Percentiles rank a stretch among this genome's conserved stretches.
phyloP scores from a whole-genome alignment of 1,140 invertebrate species.

The Drosophila albomicans region DNA sequence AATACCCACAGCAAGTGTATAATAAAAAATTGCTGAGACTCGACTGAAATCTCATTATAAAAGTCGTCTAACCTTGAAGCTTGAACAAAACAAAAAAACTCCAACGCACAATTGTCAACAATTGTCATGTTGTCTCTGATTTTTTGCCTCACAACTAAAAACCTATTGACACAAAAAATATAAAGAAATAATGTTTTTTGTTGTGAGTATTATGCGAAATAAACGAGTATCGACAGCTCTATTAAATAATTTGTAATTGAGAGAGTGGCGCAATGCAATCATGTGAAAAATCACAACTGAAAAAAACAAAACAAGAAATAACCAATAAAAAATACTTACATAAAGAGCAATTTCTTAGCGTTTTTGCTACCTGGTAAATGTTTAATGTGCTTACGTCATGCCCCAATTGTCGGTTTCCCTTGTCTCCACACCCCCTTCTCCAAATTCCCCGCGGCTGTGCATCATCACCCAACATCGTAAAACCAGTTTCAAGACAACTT shows the following conservation, averaged over 20 bases:
- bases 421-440: not conserved
- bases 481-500: slow-evolving; percentile 64
- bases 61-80: slow-evolving; percentile 50
- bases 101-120: slow-evolving; percentile 41
- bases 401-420: slow-evolving; percentile 40
- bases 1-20: not conserved
- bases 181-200: slow-evolving; percentile 7
- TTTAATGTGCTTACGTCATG: slow-evolving; percentile 64
- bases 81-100: slow-evolving; percentile 3
- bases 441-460: not conserved
- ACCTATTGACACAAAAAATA: slow-evolving; percentile 38
- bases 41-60: slow-evolving; percentile 23
- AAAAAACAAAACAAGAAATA: slow-evolving; percentile 3
- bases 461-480: slow-evolving; percentile 40
- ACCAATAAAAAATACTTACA: slow-evolving; percentile 40
- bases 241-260: slow-evolving; percentile 33
- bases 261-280: slow-evolving; percentile 40
- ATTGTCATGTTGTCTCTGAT: slow-evolving; percentile 36
- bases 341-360: slow-evolving; percentile 55
- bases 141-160: slow-evolving; percentile 15
- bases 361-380: slow-evolving; percentile 36
- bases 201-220: slow-evolving; percentile 8
- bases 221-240: slow-evolving; percentile 48
- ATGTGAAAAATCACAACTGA: slow-evolving; percentile 46
- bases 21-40: slow-evolving; percentile 8